phyloP scores from a whole-genome alignment of 2,797 vertebrate species.

The Silurus lanzhouensis region DNA sequence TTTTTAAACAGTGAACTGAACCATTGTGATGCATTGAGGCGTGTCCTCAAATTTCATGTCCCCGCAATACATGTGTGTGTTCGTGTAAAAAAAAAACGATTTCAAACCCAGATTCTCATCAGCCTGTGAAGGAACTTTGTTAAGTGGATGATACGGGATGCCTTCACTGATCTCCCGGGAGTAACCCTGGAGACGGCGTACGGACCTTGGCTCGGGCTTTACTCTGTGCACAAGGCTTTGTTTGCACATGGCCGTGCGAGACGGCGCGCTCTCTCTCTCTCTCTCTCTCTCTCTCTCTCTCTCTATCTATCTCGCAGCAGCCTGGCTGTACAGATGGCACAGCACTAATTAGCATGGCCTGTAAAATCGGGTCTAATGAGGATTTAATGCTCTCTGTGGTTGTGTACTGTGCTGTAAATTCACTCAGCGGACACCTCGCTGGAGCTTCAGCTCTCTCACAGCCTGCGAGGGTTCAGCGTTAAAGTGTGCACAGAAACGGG shows the following conservation, averaged over 20 bases:
- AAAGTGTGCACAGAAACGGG: too few relatives aligned
- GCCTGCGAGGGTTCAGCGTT: too few relatives aligned
- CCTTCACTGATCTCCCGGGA: conserved; percentile 24
- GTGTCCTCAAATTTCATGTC: background rate
- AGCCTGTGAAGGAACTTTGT: conserved; percentile 18
- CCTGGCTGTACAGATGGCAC: conserved; percentile 57
- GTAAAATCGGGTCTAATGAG: conserved; percentile 58
- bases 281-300: background rate
- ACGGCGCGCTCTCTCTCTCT: background rate
- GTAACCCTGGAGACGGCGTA: conserved; percentile 39
- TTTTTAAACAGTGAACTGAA: background rate
- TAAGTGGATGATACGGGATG: conserved; percentile 31
- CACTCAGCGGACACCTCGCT: conserved; percentile 40
- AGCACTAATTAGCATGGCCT: conserved; percentile 55
- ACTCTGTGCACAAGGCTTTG: conserved; percentile 14
- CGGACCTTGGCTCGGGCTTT: conserved; percentile 27
- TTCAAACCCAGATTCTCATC: background rate
- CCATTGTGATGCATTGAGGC: background rate
- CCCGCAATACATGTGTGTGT: background rate
- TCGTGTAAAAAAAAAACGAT: background rate
- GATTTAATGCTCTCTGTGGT: conserved; percentile 57
- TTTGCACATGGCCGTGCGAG: conserved; percentile 37
- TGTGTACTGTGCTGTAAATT: conserved; percentile 28
- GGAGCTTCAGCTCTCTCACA: background rate
- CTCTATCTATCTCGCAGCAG: conserved; percentile 6